Conservation (phyloP, 2,888 invertebrate genomes). For the Calameuta filiformis region DNA sequence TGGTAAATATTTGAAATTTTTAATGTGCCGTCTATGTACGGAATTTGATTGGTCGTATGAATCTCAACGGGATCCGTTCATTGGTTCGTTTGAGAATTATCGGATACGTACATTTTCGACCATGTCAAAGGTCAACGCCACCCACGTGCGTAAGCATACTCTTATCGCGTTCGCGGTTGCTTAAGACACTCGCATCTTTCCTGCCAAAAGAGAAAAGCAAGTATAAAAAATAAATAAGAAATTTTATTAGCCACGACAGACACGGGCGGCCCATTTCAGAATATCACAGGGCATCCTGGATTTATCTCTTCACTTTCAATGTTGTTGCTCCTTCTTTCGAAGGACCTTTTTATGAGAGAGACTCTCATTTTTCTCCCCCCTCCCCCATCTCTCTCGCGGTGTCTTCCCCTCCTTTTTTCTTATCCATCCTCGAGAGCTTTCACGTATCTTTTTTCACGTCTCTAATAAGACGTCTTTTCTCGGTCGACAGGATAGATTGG, state of each 20-base stretch:
- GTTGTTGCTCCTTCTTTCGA: not conserved
- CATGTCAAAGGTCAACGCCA: not conserved
- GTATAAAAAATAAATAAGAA: not conserved
- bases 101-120: not conserved
- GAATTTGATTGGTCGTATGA: not conserved
- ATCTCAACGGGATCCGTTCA: not conserved
- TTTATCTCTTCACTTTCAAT: slow-evolving; percentile 2
- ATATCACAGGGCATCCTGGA: not conserved
- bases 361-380: not conserved
- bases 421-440: not conserved
- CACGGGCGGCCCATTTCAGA: not conserved
- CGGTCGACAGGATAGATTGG: not conserved
- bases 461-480: not conserved
- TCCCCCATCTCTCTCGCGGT: not conserved
- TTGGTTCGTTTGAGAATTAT: not conserved
- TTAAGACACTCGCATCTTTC: too few species aligned
- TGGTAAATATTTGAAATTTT: not conserved
- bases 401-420: not conserved
- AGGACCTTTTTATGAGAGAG: not conserved
- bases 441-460: not conserved
- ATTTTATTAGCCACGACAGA: not conserved
- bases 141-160: not conserved
- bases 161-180: not conserved
- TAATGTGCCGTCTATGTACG: not conserved
- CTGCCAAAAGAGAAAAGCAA: not conserved